These are phyloP conservation scores for Puma concolor DNA, from an alignment of 2,113 vertebrate species.

Conservation along the genomic window DNA sequence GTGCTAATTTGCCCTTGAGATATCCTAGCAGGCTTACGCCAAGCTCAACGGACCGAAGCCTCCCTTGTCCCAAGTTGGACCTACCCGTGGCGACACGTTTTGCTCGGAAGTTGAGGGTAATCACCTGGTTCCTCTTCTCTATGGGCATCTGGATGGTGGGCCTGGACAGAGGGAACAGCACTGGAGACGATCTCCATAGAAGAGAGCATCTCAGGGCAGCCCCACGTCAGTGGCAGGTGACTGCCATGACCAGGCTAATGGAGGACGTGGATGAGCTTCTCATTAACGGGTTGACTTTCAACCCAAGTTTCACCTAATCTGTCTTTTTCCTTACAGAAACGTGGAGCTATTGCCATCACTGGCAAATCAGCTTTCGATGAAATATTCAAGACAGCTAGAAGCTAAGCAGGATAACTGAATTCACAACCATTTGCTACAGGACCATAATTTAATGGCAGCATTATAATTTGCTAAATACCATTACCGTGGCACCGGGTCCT, in stretches of 20 bases:
- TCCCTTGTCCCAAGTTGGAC: constrained; percentile 71
- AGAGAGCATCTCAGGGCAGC: constrained; percentile 36
- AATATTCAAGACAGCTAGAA: not conserved
- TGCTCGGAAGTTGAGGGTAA: constrained; percentile 71
- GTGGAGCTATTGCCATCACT: not conserved
- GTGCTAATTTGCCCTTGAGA: constrained; percentile 78
- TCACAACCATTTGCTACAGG: constrained; percentile 42
- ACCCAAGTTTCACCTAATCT: not conserved
- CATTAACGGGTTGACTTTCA: constrained; percentile 1
- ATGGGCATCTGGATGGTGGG: constrained; percentile 65
- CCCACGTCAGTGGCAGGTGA: not conserved
- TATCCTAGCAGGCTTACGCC: constrained; percentile 69
- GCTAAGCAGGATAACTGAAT: constrained; percentile 1
- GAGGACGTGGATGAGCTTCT: not conserved
- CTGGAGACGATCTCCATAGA: constrained; percentile 57
- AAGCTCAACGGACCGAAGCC: constrained; percentile 60
- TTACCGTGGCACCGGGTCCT: not conserved
- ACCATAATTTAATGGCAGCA: constrained; percentile 47
- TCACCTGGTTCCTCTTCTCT: not conserved
- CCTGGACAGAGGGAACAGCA: constrained; percentile 55
- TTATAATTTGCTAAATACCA: constrained; percentile 45
- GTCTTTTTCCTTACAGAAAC: constrained; percentile 59
- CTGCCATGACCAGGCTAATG: constrained; percentile 21
- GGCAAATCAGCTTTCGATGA: constrained; percentile 35
- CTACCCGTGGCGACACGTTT: constrained; percentile 73